Base-by-base conservation (phyloP, 1,140 invertebrate genomes). In the Anadara kagoshimensis region DNA sequence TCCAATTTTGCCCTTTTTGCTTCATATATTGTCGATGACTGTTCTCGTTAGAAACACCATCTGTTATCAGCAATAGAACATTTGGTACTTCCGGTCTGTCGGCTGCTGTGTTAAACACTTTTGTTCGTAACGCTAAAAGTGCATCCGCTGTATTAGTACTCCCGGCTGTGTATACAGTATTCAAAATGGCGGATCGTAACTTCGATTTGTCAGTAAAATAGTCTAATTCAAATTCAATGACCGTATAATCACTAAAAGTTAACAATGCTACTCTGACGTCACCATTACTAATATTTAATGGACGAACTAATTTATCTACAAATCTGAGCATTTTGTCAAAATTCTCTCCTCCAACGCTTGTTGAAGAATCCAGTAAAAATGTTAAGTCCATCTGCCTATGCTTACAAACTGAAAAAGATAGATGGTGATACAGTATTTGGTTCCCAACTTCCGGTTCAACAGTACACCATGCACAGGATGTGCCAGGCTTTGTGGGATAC, bases 81-180 rank as follows among this genome's bases (percentile, higher is more conserved):
- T 83, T 82, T 20, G 75, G 73, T 1, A 67, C 79, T 57, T 79
- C 77, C 2, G 78, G 69, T 43, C 86, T 75, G 44, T 85, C 85
- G 11, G 80, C 79, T 5, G 74, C 66, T 16, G 54, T 59, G 8
- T 43, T 51, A 29, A 85, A 78, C 3, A 85, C 51, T 43, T 80
- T 56, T 1, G 63, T 69, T 44, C 82, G 70, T 14, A 82, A 70
- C 18, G 79, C 59, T 29, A 69, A 73, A 18, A 88, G 64, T 7
- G 85, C 83, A n/a, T 70, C 75, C 1, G 79, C 82, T 0, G 80
- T 83, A 66, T 83, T 83, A 12, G 81, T 79, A 43, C 72, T 70
- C 1, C 78, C 81, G 10, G 66, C 65, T 24, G 24, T 58, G 59
- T 77, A 84, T 10, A 64, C 69, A 43, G 77, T 63, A 22, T 47